Evolutionary conservation across 2,888 invertebrate genomes (phyloP).

Genomic region (Coleophora flavipennella): DNA sequence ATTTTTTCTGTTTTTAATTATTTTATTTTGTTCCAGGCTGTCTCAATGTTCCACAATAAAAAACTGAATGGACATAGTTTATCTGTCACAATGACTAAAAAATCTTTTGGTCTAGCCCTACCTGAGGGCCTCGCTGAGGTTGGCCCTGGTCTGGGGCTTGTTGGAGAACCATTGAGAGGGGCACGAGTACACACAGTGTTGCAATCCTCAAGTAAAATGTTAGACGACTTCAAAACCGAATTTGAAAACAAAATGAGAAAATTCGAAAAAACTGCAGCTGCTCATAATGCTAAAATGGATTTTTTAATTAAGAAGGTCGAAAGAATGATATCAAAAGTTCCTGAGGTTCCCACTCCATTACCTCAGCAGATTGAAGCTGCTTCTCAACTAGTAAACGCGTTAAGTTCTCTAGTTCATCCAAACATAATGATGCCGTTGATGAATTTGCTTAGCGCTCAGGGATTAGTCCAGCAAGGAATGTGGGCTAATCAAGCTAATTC

Average conservation of each 20-base stretch:
- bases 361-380: too few species aligned
- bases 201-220: conserved; percentile 13
- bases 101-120: not conserved
- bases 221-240: too few species aligned
- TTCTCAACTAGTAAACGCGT: too few species aligned
- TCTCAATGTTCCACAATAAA: conserved; percentile 2
- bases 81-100: conserved; percentile 15
- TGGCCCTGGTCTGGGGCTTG: conserved; percentile 69
- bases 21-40: conserved; percentile 2
- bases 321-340: too few species aligned
- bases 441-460: not conserved
- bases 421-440: not conserved
- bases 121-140: conserved; percentile 9
- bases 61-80: not conserved
- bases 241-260: too few species aligned
- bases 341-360: too few species aligned
- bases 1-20: not conserved
- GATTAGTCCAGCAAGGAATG: not conserved
- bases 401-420: conserved; percentile 1
- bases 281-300: too few species aligned
- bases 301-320: too few species aligned
- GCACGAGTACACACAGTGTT: conserved; percentile 17
- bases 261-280: too few species aligned
- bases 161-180: conserved; percentile 49
- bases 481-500: not conserved